phyloP scores from a whole-genome alignment of 2,113 vertebrate genomes.

The Cathartes aura region DNA sequence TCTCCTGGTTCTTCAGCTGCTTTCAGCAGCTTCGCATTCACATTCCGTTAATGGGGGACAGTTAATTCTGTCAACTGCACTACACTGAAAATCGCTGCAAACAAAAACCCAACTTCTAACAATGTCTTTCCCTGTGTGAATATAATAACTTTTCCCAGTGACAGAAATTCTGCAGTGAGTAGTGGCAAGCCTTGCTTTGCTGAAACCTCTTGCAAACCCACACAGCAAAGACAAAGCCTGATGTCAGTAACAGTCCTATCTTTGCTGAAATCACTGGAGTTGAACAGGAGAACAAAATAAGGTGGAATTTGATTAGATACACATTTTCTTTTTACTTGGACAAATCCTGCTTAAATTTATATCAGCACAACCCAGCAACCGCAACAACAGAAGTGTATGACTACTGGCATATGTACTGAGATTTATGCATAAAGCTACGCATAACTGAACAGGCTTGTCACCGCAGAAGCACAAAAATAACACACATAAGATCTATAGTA shows the following conservation, averaged over 20 bases:
- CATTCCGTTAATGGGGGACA: not conserved
- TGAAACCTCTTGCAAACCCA: not conserved
- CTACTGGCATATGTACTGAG: not conserved
- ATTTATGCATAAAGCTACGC: not conserved
- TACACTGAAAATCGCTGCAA: not conserved
- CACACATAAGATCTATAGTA: not conserved
- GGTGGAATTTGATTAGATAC: not conserved
- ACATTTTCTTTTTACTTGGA: not conserved
- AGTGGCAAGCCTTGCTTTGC: not conserved
- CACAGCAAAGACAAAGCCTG: not conserved
- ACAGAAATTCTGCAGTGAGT: not conserved
- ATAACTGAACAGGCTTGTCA: not conserved
- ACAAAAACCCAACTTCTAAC: not conserved
- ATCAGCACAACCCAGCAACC: not conserved
- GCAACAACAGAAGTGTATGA: not conserved
- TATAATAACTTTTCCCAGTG: not conserved
- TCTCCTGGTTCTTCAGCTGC: slow-evolving; percentile 4
- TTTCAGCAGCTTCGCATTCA: slow-evolving; percentile 46
- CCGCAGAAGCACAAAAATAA: not conserved
- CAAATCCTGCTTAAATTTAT: not conserved
- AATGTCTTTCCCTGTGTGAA: not conserved
- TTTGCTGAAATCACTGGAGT: not conserved
- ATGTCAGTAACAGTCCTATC: not conserved
- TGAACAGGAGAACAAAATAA: not conserved
- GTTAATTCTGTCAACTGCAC: not conserved